Percentiles rank a stretch among this genome's conserved stretches.
Conservation (phyloP, 2,888 invertebrate genomes). For the Cheilosia scutellata region DNA sequence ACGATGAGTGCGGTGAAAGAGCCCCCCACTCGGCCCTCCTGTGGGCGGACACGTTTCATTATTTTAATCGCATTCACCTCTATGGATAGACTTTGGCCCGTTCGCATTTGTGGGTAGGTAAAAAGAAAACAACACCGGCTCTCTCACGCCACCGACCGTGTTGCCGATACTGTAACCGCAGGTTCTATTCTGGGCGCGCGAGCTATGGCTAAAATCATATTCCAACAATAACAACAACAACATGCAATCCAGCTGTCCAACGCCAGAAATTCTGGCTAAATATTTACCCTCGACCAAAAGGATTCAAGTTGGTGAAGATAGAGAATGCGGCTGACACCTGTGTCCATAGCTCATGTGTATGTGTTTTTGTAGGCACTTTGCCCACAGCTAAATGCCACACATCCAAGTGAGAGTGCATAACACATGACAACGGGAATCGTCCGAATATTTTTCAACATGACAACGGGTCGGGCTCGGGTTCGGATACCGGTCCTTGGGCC, state of each 20-base stretch:
- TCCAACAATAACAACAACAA: conserved; percentile 23
- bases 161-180: conserved; percentile 30
- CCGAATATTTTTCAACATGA: conserved; percentile 56
- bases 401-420: conserved; percentile 40
- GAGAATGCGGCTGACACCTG: conserved; percentile 61
- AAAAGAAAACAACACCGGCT: conserved; percentile 9
- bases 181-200: conserved; percentile 22
- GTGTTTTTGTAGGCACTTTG: conserved; percentile 13
- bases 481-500: conserved; percentile 1
- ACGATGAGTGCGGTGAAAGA: conserved; percentile 8
- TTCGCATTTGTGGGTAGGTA: neutral
- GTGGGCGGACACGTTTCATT: conserved; percentile 48
- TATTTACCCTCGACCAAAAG: conserved; percentile 37
- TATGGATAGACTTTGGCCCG: neutral
- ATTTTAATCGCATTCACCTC: conserved; percentile 51
- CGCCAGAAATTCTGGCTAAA: conserved; percentile 33
- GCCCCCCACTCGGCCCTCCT: neutral
- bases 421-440: conserved; percentile 50
- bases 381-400: conserved; percentile 39
- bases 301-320: conserved; percentile 1
- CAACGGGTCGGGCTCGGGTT: conserved; percentile 14
- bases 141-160: neutral
- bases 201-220: conserved; percentile 21
- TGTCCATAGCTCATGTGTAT: neutral
- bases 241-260: conserved; percentile 35